phyloP scores from a whole-genome alignment of 2,797 vertebrate species.

The Anisognathus igniventris region DNA sequence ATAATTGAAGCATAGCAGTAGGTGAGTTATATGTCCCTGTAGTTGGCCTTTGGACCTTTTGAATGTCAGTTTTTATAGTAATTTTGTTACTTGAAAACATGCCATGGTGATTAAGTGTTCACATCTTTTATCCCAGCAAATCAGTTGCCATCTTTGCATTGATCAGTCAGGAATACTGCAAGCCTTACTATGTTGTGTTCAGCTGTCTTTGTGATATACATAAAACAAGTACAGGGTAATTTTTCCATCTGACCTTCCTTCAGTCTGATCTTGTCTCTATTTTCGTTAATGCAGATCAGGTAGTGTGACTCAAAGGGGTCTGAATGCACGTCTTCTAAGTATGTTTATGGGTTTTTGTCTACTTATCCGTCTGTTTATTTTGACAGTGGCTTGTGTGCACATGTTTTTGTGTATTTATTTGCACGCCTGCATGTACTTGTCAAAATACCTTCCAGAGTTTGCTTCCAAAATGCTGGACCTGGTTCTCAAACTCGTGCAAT shows the following conservation, averaged over 20 bases:
- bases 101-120: slow-evolving; percentile 48
- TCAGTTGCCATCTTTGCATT: slow-evolving; percentile 38
- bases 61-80: slow-evolving; percentile 58
- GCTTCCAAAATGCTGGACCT: slow-evolving; percentile 3
- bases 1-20: slow-evolving; percentile 65
- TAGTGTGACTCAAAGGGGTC: slow-evolving; percentile 19
- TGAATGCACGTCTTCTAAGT: slow-evolving; percentile 32
- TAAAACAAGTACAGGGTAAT: slow-evolving; percentile 6
- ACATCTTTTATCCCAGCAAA: slow-evolving; percentile 52
- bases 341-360: slow-evolving; percentile 26
- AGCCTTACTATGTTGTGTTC: slow-evolving; percentile 53
- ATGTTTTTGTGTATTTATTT: slow-evolving; percentile 44
- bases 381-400: not conserved
- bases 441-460: slow-evolving; percentile 1
- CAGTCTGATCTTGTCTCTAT: slow-evolving; percentile 46
- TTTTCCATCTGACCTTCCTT: slow-evolving; percentile 18
- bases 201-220: not conserved
- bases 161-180: slow-evolving; percentile 48
- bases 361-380: not conserved
- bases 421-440: slow-evolving; percentile 59
- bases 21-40: slow-evolving; percentile 64
- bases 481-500: not conserved
- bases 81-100: slow-evolving; percentile 51
- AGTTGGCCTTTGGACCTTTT: slow-evolving; percentile 58
- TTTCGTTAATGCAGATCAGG: slow-evolving; percentile 41